phyloP scores from a whole-genome alignment of 37 sponge, comb jelly and placozoan genomes.

The Aplysina aerophoba region DNA sequence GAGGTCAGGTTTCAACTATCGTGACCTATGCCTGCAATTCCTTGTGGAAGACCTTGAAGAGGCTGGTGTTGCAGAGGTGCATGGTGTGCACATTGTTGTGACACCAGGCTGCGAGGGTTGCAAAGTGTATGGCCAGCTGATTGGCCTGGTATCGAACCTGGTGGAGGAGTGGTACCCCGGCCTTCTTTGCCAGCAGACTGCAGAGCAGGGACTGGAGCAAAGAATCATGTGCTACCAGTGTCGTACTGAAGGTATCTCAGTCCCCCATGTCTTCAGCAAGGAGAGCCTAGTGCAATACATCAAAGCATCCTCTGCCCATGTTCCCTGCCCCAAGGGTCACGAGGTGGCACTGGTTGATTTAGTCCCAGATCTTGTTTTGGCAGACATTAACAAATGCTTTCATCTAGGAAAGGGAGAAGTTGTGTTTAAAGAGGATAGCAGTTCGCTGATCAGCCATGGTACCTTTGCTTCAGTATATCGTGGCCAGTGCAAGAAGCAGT shows the following conservation, averaged over 20 bases:
- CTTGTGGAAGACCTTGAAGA: conserved; percentile 38
- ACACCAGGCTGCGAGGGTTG: conserved; percentile 49
- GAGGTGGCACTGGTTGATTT: conserved; percentile 37
- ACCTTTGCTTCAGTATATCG: conserved; percentile 84
- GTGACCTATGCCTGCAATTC: conserved; percentile 40
- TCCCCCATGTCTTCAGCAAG: conserved; percentile 38
- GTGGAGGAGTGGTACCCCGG: conserved; percentile 77
- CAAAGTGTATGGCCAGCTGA: conserved; percentile 56
- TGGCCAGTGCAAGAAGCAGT: conserved; percentile 62
- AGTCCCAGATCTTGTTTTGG: conserved; percentile 56
- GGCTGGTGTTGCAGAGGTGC: conserved; percentile 19
- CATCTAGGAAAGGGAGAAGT: conserved; percentile 65
- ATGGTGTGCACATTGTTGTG: conserved; percentile 60
- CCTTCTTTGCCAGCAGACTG: background rate
- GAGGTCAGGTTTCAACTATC: conserved; percentile 58
- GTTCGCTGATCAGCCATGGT: conserved; percentile 73
- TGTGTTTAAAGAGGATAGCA: conserved; percentile 52
- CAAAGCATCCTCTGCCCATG: background rate
- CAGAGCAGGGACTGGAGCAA: conserved; percentile 34
- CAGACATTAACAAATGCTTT: conserved; percentile 40
- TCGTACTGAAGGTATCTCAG: background rate
- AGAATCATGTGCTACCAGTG: conserved; percentile 55
- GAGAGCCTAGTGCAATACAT: conserved; percentile 15
- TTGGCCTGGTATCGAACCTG: conserved; percentile 59
- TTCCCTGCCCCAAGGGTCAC: conserved; percentile 28